Evolutionary conservation across 2,888 invertebrate species (phyloP).

Genomic region (Carterocephalus palaemon): DNA sequence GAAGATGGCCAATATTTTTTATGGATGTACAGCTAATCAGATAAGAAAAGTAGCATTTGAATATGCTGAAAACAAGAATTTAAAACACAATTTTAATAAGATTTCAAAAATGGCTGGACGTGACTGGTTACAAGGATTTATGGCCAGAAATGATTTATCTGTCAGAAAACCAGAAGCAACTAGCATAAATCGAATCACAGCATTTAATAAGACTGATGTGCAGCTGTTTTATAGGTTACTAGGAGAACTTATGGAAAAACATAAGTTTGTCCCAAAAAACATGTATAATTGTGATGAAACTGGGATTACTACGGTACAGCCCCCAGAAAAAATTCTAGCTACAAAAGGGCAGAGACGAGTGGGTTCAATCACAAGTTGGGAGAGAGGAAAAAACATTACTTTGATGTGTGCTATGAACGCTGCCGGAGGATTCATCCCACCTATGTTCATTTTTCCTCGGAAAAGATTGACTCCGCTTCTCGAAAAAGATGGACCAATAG

Average conservation of each 20-base stretch:
- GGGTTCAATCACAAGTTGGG: conserved; percentile 36
- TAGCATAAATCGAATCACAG: conserved; percentile 31
- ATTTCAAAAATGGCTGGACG: conserved; percentile 30
- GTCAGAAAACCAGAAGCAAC: conserved; percentile 29
- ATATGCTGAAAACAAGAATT: conserved; percentile 13
- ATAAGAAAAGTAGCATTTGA: conserved; percentile 20
- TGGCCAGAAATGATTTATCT: conserved; percentile 21
- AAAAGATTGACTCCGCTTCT: conserved; percentile 50
- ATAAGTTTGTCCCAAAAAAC: conserved; percentile 35
- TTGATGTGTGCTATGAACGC: conserved; percentile 51
- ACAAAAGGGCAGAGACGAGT: conserved; percentile 41
- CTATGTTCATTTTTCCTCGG: conserved; percentile 62
- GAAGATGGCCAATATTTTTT: conserved; percentile 33
- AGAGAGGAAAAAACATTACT: conserved; percentile 37
- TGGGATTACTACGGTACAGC: conserved; percentile 34
- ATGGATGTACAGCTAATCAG: conserved; percentile 22
- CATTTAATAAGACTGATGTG: conserved; percentile 31
- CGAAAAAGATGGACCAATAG: conserved; percentile 50
- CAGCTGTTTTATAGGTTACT: conserved; percentile 28
- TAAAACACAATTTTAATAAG: conserved; percentile 22
- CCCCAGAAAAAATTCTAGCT: conserved; percentile 40
- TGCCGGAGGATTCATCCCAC: conserved; percentile 52
- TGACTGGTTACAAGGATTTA: conserved; percentile 30
- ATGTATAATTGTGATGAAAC: conserved; percentile 39
- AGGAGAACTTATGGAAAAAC: conserved; percentile 24